Percentiles rank a stretch among this genome's conserved stretches.
These are phyloP conservation scores for Tachysurus vachellii DNA, from an alignment of 2,113 vertebrate genomes.

Conservation along the genomic window DNA sequence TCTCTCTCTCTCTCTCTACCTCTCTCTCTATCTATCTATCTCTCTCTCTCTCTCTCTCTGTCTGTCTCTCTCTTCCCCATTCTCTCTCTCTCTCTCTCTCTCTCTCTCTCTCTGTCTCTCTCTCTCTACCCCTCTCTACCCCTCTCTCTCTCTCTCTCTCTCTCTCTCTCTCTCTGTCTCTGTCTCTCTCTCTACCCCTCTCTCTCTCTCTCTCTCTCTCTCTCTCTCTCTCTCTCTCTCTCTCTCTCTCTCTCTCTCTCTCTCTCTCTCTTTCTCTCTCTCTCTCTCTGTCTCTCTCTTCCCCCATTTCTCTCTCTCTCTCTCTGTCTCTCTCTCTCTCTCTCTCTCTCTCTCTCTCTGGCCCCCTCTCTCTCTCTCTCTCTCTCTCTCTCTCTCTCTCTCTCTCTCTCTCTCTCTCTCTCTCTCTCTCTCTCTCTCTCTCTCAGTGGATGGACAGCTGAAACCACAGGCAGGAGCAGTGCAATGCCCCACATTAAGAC, in stretches of 20 bases:
- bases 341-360: not conserved
- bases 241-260: not conserved
- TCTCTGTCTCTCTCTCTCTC: not conserved
- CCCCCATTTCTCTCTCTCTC: not conserved
- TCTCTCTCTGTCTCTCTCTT: not conserved
- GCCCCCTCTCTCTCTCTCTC: not conserved
- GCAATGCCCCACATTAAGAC: slow-evolving; percentile 99
- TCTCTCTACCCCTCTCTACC: too few relatives aligned
- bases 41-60: not conserved
- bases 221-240: not conserved
- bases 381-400: not conserved
- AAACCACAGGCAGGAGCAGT: slow-evolving; percentile 82
- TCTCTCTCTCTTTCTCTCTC: not conserved
- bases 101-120: not conserved
- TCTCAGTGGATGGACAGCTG: slow-evolving; percentile 86
- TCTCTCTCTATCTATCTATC: not conserved
- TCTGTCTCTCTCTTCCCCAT: not conserved
- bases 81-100: not conserved
- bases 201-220: too few relatives aligned
- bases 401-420: not conserved
- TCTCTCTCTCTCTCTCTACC: not conserved
- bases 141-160: too few relatives aligned
- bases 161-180: too few relatives aligned
- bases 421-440: not conserved
- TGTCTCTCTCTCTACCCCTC: too few relatives aligned